These are phyloP conservation scores for Cavia aperea DNA, from an alignment of 2,113 vertebrate genomes.

Conservation along the genomic window DNA sequence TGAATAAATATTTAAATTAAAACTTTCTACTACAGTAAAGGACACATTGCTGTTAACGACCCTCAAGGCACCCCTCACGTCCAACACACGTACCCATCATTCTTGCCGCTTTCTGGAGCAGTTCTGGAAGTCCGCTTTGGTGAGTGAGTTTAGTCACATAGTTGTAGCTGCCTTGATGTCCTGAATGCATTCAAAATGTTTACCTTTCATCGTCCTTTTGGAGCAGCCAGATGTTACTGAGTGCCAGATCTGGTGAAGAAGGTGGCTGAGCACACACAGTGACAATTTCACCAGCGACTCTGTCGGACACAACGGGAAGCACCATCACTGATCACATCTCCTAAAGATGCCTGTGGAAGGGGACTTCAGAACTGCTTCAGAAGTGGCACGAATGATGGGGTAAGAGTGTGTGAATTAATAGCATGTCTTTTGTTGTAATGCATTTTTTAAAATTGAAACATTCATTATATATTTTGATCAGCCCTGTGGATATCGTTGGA, in stretches of 20 bases:
- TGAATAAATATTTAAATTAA: background rate
- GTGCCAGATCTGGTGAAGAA: background rate
- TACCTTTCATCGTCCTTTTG: background rate
- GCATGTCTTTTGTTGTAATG: background rate
- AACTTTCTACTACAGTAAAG: background rate
- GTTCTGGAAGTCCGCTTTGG: background rate
- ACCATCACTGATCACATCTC: background rate
- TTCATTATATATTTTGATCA: background rate
- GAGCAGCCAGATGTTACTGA: background rate
- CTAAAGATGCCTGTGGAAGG: background rate
- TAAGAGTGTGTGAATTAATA: too few relatives aligned
- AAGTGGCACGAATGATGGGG: background rate
- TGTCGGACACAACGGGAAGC: background rate
- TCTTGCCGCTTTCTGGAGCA: background rate
- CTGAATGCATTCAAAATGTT: background rate
- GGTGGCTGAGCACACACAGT: background rate
- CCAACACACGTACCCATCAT: background rate
- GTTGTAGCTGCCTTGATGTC: background rate
- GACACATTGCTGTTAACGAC: background rate
- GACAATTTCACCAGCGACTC: background rate
- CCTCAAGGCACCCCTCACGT: background rate
- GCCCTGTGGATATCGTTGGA: background rate
- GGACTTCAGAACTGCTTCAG: background rate
- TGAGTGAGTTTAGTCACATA: background rate
- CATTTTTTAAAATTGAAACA: background rate